A percentile compares a stretch with the other conserved stretches of the same genome.
These are phyloP conservation scores for Ciconia nigra DNA, from an alignment of 2,797 vertebrate genomes.

Conservation along the genomic window DNA sequence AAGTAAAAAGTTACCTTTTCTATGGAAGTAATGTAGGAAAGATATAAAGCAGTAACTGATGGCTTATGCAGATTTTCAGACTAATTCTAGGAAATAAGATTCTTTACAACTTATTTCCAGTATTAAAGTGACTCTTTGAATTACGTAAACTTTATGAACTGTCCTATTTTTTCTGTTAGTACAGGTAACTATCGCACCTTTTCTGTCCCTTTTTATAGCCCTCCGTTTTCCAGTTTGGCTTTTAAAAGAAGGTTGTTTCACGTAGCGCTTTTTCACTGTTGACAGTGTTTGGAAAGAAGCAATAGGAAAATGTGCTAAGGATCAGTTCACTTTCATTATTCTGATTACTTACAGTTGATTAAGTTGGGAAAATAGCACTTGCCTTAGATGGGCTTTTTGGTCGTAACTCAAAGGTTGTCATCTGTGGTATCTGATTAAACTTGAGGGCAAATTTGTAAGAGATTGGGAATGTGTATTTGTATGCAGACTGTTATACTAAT, in stretches of 20 bases:
- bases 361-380: not conserved
- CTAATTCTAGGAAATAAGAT: not conserved
- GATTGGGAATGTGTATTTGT: not conserved
- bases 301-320: not conserved
- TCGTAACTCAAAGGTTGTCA: not conserved
- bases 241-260: not conserved
- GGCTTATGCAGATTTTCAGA: not conserved
- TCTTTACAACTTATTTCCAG: not conserved
- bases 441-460: not conserved
- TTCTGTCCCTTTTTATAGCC: not conserved
- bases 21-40: not conserved
- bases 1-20: not conserved
- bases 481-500: not conserved
- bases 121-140: not conserved
- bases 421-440: not conserved
- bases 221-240: not conserved
- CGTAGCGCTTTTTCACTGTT: not conserved
- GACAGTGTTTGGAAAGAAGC: not conserved
- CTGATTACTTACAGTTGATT: not conserved
- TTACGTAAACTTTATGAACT: not conserved
- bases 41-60: not conserved
- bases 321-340: not conserved
- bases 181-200: not conserved
- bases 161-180: not conserved
- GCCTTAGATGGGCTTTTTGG: not conserved